A percentile compares a stretch with the other conserved stretches of the same genome.
Conservation (phyloP, 2,888 invertebrate genomes). For the Sicus ferrugineus region DNA sequence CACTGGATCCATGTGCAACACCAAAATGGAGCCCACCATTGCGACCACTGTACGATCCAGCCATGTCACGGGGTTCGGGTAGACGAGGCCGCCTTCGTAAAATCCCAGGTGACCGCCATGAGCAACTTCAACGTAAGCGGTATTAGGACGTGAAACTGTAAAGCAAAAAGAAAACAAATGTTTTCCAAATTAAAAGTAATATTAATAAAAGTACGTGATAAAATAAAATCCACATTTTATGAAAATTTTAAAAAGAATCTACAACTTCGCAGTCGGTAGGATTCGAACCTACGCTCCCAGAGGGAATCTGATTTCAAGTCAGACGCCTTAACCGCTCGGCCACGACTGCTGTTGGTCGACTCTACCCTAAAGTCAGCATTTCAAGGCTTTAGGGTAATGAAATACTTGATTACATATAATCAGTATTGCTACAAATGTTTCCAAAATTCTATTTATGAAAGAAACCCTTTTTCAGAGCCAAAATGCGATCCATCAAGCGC, state of each 20-base stretch:
- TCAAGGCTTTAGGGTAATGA: no score
- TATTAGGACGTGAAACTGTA: conserved; percentile 73
- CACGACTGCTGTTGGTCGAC: conserved; percentile 63
- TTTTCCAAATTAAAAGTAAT: no score
- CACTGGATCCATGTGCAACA: conserved; percentile 53
- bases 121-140: conserved; percentile 80
- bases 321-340: conserved; percentile 66
- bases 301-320: conserved; percentile 66
- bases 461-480: neutral
- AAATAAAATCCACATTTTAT: no score
- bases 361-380: no score
- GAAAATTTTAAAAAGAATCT: conserved; percentile 32
- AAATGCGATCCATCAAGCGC: neutral
- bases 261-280: conserved; percentile 60
- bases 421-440: no score
- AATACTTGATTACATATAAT: no score
- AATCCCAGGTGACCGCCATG: conserved; percentile 96
- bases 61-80: conserved; percentile 93
- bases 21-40: conserved; percentile 76
- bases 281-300: conserved; percentile 65
- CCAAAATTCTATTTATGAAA: neutral
- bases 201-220: no score
- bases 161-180: conserved; percentile 39
- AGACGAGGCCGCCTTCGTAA: conserved; percentile 87
- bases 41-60: conserved; percentile 88